Evolutionary conservation across 2,113 vertebrate genomes (phyloP).

Genomic region (Pseudonaja textilis): DNA sequence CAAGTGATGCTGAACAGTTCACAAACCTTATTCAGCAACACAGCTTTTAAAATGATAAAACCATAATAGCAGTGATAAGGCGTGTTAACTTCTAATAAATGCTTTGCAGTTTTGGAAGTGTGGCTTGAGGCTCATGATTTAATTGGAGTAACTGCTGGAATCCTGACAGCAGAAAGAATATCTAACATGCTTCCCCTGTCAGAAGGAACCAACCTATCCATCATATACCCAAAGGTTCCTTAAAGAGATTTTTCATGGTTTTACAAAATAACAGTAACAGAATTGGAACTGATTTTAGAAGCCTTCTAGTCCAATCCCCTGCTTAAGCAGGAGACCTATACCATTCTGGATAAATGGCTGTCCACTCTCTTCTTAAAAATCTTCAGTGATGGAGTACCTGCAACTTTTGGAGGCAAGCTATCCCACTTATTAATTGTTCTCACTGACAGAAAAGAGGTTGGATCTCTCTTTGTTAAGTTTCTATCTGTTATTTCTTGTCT

Average conservation of each 20-base stretch:
- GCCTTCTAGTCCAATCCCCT: not conserved
- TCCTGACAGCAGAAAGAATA: not conserved
- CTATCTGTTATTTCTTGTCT: not conserved
- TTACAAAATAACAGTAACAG: not conserved
- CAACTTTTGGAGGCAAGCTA: not conserved
- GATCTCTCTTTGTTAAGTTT: not conserved
- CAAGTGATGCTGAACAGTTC: not conserved
- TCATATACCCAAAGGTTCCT: not conserved
- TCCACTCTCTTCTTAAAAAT: not conserved
- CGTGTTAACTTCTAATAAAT: too few species aligned
- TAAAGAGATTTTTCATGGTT: not conserved
- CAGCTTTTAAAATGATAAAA: not conserved
- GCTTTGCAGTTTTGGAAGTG: too few species aligned
- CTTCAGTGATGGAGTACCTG: not conserved
- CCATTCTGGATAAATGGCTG: not conserved
- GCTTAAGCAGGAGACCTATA: not conserved
- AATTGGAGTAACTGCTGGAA: too few species aligned
- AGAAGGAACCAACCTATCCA: not conserved
- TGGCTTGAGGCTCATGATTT: too few species aligned
- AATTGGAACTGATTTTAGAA: not conserved
- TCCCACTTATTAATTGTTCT: not conserved
- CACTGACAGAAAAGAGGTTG: not conserved
- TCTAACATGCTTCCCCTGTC: not conserved
- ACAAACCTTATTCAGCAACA: not conserved
- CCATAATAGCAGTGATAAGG: not conserved